Base-by-base conservation (phyloP, 35 echinoderm and acorn worm genomes). In the Ophioderma brevispina region DNA sequence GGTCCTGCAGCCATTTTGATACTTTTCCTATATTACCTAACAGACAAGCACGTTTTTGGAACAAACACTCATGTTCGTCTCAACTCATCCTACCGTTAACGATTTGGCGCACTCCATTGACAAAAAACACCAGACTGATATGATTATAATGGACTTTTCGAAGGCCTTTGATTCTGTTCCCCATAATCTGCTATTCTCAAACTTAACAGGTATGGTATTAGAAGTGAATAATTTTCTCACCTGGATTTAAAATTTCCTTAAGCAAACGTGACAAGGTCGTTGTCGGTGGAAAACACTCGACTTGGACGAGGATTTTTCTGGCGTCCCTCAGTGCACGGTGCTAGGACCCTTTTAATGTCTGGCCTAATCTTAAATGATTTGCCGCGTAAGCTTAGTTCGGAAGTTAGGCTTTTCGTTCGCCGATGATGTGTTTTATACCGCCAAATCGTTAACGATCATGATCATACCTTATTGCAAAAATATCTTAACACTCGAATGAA, bases 21-120 rank as follows among this genome's bases (percentile, higher is more conserved):
- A 13, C 1, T 8, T 80, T 36, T 80, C 36, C 34, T 33, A 25
- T 37, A 11, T 2, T 39, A 15, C 4, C 78, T 2, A 13, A 39
- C 33, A 37, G 32, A 33, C 38, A 37, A 36, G 18, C 33, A 35
- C 56, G 84, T 10, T 87, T 87, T 15, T 31, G 84, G 30, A 30
- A n/a, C 14, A 35, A 55, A 87, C 84, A 40, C 59, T 87, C 85
- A 31, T 87, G 85, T 77, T 56, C 76, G n/a, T 76, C 85, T 10
- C 87, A 89, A 15, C 28, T 80, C 4, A 13, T 80, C 0, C 17
- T 80, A 89, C 87, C 0, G 46, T 89, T 8, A 38, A 89, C 18
- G 87, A 89, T 32, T 41, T 89, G 42, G 87, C 87, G 10, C 59
- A 13, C 15, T 70, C 59, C 10, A 3, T 70, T 13, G 23, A 70